Evolutionary conservation across 2,113 vertebrate species (phyloP).

Genomic region (Calidris pugnax): DNA sequence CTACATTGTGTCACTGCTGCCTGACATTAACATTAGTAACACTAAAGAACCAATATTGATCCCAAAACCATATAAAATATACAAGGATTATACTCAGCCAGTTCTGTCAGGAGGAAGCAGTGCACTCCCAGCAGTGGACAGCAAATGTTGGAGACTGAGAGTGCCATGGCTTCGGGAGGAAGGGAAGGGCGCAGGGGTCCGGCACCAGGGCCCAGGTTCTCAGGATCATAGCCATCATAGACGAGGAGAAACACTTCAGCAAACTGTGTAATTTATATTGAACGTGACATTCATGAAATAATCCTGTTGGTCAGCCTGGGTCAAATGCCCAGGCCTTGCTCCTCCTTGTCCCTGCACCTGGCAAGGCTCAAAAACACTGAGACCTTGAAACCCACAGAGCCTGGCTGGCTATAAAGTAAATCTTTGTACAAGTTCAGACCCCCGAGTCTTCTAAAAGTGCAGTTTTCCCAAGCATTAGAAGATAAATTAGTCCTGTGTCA

Average conservation of each 20-base stretch:
- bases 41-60: not conserved
- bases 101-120: not conserved
- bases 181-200: not conserved
- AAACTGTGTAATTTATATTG: not conserved
- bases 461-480: no score
- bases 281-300: not conserved
- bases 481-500: no score
- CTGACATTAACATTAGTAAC: not conserved
- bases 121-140: not conserved
- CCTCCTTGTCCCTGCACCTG: no score
- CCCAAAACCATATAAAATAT: not conserved
- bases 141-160: not conserved
- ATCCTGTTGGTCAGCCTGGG: not conserved
- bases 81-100: not conserved
- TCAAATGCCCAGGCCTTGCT: no score
- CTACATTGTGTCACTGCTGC: not conserved
- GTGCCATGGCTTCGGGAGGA: not conserved
- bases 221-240: not conserved
- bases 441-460: no score
- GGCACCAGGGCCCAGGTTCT: not conserved
- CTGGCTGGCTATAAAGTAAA: no score
- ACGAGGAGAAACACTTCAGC: not conserved
- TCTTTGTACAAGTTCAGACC: no score
- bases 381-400: no score
- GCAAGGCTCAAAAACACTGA: no score